phyloP scores from a whole-genome alignment of 2,113 vertebrate genomes.

The Origma solitaria region DNA sequence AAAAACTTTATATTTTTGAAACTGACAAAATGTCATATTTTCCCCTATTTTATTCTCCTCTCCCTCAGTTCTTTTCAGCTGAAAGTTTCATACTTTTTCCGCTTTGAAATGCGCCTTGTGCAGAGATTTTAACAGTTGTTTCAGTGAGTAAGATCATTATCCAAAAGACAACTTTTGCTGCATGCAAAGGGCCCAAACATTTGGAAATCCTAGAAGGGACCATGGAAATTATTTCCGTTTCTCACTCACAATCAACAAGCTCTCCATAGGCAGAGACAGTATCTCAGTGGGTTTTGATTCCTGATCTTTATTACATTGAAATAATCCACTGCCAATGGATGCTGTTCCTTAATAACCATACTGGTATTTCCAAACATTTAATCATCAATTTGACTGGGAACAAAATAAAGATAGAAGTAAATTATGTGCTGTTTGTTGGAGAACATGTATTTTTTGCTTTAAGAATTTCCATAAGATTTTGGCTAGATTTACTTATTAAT shows the following conservation, averaged over 20 bases:
- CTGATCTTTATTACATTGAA: background rate
- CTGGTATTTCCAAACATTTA: background rate
- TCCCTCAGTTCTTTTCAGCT: background rate
- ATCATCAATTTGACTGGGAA: background rate
- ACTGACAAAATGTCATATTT: background rate
- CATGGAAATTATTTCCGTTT: background rate
- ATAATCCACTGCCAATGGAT: background rate
- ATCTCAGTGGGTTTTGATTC: background rate
- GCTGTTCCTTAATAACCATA: background rate
- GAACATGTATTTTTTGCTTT: background rate
- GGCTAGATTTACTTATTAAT: background rate
- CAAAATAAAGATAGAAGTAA: background rate
- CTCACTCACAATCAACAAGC: background rate
- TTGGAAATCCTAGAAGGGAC: background rate
- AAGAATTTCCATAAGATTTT: background rate
- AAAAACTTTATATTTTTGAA: background rate
- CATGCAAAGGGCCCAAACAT: background rate
- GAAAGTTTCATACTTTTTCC: background rate
- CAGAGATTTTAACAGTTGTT: background rate
- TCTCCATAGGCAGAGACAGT: background rate
- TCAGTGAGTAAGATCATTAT: background rate
- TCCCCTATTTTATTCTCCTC: background rate
- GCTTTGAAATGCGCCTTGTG: background rate
- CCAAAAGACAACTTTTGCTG: background rate
- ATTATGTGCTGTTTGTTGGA: background rate